Conservation (phyloP, 2,888 invertebrate species). For the Sinodicranocentrus sp. region DNA sequence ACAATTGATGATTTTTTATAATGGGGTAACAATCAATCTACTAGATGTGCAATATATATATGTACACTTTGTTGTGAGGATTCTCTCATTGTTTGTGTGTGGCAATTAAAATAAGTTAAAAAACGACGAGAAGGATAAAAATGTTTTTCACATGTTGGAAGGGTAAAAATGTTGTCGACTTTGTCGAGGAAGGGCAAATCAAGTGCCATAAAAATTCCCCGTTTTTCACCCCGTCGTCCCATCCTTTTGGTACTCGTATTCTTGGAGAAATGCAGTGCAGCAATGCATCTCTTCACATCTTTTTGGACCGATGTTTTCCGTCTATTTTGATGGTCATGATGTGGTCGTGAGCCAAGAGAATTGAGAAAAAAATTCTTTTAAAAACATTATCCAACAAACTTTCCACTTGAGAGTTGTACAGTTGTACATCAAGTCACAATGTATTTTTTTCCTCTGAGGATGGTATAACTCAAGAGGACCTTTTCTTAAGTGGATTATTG, state of each 20-base stretch:
- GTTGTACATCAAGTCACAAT: slow-evolving; percentile 23
- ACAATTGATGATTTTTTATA: too few relatives aligned
- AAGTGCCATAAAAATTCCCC: slow-evolving; percentile 71
- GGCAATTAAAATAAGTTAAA: slow-evolving; percentile 50
- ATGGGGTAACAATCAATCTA: too few relatives aligned
- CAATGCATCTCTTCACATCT: slow-evolving; percentile 22
- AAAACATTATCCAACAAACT: neutral
- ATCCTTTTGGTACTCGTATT: too few relatives aligned
- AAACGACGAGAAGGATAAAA: slow-evolving; percentile 16
- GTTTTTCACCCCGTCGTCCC: neutral
- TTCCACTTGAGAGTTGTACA: slow-evolving; percentile 1
- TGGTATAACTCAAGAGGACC: too few relatives aligned
- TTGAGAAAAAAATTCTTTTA: neutral
- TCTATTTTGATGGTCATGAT: too few relatives aligned
- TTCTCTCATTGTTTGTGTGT: slow-evolving; percentile 55
- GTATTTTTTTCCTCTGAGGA: too few relatives aligned
- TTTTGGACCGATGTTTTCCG: too few relatives aligned
- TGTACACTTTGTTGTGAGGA: too few relatives aligned
- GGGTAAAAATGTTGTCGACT: neutral
- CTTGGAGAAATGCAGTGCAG: too few relatives aligned
- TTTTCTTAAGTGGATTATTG: slow-evolving; percentile 47
- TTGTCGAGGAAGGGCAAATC: slow-evolving; percentile 59
- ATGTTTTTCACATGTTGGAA: neutral
- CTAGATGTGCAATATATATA: too few relatives aligned
- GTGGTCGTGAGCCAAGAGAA: slow-evolving; percentile 52